phyloP scores from a whole-genome alignment of 2,797 vertebrate genomes.

The Siniperca obscura region DNA sequence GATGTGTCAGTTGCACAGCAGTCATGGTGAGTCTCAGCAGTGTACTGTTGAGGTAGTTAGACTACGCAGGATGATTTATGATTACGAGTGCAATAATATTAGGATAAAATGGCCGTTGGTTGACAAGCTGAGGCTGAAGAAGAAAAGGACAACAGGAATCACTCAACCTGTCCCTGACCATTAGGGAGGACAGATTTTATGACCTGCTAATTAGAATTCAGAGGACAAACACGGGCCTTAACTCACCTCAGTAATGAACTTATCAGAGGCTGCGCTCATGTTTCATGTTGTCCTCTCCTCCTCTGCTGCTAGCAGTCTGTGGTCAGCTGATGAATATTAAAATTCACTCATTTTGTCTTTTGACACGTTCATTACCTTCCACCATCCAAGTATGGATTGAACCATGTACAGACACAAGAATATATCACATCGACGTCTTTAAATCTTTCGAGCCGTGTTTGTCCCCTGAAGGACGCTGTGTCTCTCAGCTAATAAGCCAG shows the following conservation, averaged over 20 bases:
- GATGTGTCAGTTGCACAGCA: background rate
- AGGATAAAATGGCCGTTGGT: background rate
- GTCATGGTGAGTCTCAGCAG: background rate
- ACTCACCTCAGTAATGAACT: slow-evolving; percentile 55
- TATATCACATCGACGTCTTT: background rate
- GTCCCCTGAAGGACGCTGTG: slow-evolving; percentile 16
- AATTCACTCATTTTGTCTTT: slow-evolving; percentile 20
- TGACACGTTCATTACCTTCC: slow-evolving; percentile 41
- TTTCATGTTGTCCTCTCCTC: slow-evolving; percentile 40
- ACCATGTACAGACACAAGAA: background rate
- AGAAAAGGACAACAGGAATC: slow-evolving; percentile 17
- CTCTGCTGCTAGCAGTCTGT: background rate
- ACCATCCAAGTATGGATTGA: slow-evolving; percentile 2
- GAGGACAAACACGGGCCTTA: slow-evolving; percentile 1
- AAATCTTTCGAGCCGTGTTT: slow-evolving; percentile 30
- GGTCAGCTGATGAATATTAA: slow-evolving; percentile 51
- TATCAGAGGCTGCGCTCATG: slow-evolving; percentile 23
- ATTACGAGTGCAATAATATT: slow-evolving; percentile 1
- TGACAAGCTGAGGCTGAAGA: background rate
- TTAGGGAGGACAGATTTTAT: slow-evolving; percentile 41
- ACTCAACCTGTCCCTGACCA: background rate
- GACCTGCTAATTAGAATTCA: slow-evolving; percentile 55
- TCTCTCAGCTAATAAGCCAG: background rate
- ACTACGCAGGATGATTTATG: slow-evolving; percentile 25
- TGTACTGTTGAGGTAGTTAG: background rate